Evolutionary conservation across 23 tunicate species (phyloP), one percentile per base, ranked within the genome.

Genomic region (Botrylloides violaceus): DNA sequence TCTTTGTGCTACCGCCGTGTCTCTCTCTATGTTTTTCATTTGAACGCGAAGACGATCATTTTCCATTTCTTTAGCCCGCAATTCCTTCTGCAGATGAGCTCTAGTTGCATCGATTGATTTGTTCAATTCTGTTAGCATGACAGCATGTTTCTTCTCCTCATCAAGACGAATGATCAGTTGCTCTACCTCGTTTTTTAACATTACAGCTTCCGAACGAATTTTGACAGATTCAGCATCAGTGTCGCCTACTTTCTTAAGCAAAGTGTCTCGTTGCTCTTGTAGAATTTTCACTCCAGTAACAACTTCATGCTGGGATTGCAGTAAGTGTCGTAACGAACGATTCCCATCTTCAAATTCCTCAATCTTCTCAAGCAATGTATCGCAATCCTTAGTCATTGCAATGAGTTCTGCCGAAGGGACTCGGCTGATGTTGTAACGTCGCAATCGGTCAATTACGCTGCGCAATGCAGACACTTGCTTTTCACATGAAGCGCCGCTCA

Each of bases 61-160:
- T 75, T 86, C 95, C 88, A 86, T 86, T 50, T 93, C 98, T 64
- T 76, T 83, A 2, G 78, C 78, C 15, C 88, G 66, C 2, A 93
- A 58, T 86, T 86, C 94, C 18, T 93, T 66, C 35, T 93, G 98
- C 34, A 93, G 65, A 60, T 85, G 92, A 1, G 98, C 98, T 71
- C 93, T 61, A 4, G 93, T 85, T 4, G 80, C 82, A 27, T 93
- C 98, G 5, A 93, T 71, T 1, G 92, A 81, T 66, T 85, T 85
- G 81, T 84, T 86, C 58, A 84, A 50, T 53, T 85, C 98, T 27
- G 73, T 86, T 7, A 93, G 59, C 20, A 83, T 81, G 34, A 62
- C 76, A 2, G 81, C 78, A 75, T 93, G 84, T 35, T 81, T 78
- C 33, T 81, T 83, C 56, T 90, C 90, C 62, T 90, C 97, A 18